Conservation (phyloP, 2,888 invertebrate species). For the Drosophila gaucha region DNA sequence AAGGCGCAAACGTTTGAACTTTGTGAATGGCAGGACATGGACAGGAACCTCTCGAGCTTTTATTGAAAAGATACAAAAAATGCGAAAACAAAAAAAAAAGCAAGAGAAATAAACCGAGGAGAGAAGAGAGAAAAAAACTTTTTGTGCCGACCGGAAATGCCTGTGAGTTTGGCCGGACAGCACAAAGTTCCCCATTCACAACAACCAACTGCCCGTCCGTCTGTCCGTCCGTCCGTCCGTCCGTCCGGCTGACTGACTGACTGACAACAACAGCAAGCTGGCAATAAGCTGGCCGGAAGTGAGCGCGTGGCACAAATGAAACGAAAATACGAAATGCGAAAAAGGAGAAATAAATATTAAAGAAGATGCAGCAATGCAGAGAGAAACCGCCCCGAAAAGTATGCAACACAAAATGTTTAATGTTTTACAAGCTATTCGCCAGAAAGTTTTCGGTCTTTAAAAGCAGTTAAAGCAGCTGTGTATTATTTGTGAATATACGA, state of each 20-base stretch:
- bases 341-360: constrained; percentile 35
- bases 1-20: constrained; percentile 72
- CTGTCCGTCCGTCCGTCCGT: constrained; percentile 7
- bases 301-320: constrained; percentile 66
- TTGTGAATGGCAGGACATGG: constrained; percentile 47
- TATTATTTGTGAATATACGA: background rate
- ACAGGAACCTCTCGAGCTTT: constrained; percentile 40
- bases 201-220: constrained; percentile 25
- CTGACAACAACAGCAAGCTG: constrained; percentile 29
- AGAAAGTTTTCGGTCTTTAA: background rate
- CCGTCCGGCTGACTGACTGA: constrained; percentile 29
- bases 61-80: constrained; percentile 52
- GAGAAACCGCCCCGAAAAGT: constrained; percentile 42
- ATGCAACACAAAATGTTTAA: constrained; percentile 52
- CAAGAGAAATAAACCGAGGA: background rate
- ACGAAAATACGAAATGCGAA: constrained; percentile 37
- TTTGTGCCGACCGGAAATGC: constrained; percentile 72
- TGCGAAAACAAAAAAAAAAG: constrained; percentile 22
- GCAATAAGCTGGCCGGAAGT: constrained; percentile 74
- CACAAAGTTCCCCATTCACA: constrained; percentile 59
- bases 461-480: background rate
- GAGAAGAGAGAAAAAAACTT: constrained; percentile 22
- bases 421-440: constrained; percentile 8
- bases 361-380: constrained; percentile 44
- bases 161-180: constrained; percentile 55